Percentiles rank a stretch among this genome's conserved stretches.
Evolutionary conservation across 2,797 vertebrate species (phyloP).

Genomic region (Poecilia gillii): DNA sequence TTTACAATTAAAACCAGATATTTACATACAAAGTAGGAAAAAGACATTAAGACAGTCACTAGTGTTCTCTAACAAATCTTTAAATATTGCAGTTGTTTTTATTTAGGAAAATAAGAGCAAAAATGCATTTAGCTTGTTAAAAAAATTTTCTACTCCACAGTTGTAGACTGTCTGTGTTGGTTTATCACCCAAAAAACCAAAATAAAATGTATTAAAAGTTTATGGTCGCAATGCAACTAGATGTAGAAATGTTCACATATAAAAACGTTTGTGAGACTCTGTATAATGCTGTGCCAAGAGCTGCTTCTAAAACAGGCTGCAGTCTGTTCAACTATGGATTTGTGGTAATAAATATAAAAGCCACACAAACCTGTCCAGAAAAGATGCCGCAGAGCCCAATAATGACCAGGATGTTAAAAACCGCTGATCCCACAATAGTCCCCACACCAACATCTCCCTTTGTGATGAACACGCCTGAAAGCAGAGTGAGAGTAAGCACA

Average conservation of each 20-base stretch:
- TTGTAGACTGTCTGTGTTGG: neutral
- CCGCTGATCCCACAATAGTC: slow-evolving; percentile 86
- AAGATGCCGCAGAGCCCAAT: slow-evolving; percentile 86
- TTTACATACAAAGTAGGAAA: neutral
- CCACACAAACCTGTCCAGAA: slow-evolving; percentile 73
- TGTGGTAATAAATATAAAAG: neutral
- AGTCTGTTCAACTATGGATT: neutral
- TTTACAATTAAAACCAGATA: neutral
- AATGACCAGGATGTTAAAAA: slow-evolving; percentile 87
- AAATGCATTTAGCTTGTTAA: neutral
- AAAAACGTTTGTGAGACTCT: neutral
- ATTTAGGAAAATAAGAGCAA: neutral
- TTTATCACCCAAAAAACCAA: neutral
- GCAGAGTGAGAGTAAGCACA: slow-evolving; percentile 1
- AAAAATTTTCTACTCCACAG: neutral
- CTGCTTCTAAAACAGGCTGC: neutral
- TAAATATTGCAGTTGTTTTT: neutral
- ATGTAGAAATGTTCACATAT: neutral
- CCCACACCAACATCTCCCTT: slow-evolving; percentile 87
- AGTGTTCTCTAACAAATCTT: neutral
- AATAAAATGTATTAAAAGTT: neutral
- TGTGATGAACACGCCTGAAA: slow-evolving; percentile 85
- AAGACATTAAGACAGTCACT: neutral
- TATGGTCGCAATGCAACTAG: neutral
- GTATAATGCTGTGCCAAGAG: neutral